A percentile compares a stretch with the other conserved stretches of the same genome.
phyloP scores from a whole-genome alignment of 2,888 invertebrate species.

The Aethes cnicana region DNA sequence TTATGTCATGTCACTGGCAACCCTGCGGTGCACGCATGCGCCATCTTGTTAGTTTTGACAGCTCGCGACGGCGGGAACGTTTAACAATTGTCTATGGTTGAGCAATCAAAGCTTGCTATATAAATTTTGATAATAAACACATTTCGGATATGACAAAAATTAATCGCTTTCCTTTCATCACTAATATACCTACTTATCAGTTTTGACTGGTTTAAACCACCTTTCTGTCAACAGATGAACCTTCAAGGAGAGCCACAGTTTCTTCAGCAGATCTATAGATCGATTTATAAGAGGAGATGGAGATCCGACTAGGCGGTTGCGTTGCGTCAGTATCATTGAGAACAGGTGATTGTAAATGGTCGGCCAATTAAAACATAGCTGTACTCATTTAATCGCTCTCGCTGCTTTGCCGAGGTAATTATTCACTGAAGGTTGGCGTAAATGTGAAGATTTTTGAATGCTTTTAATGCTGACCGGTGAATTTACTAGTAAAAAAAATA shows the following conservation, averaged over 20 bases:
- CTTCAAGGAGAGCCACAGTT: neutral
- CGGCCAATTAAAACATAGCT: conserved; percentile 4
- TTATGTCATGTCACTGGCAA: conserved; percentile 22
- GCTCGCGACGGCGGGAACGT: conserved; percentile 56
- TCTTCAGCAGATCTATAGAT: no score
- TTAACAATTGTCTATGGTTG: conserved; percentile 56
- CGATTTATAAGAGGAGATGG: no score
- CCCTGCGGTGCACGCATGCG: conserved; percentile 39
- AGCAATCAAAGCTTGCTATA: no score
- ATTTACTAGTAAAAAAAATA: no score
- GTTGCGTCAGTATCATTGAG: conserved; percentile 1
- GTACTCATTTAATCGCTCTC: conserved; percentile 13
- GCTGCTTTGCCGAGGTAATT: no score
- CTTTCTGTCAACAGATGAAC: neutral
- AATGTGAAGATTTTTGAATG: no score
- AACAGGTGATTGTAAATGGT: conserved; percentile 3
- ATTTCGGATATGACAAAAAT: neutral
- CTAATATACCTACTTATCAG: no score
- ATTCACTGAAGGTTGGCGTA: conserved; percentile 1
- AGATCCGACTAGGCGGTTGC: neutral
- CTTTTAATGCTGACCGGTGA: no score
- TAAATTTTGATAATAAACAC: no score
- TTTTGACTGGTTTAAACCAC: neutral
- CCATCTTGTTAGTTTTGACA: conserved; percentile 46
- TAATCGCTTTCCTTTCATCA: no score